Percentiles rank a stretch among this genome's conserved stretches.
Evolutionary conservation across 2,888 invertebrate genomes (phyloP).

Genomic region (Drosophila robusta): DNA sequence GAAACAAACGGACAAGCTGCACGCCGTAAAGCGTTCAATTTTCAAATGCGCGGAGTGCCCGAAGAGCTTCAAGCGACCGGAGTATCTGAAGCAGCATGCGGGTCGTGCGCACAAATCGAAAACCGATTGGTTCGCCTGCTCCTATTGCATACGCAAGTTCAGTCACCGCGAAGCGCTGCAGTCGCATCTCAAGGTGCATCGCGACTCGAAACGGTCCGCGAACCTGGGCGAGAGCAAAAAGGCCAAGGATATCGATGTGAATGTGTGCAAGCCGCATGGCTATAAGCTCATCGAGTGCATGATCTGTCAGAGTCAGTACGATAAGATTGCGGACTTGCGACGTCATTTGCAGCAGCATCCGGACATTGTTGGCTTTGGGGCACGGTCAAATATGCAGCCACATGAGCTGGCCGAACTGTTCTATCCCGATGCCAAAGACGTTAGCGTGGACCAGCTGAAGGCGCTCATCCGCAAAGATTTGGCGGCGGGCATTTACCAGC

Average conservation of each 20-base stretch:
- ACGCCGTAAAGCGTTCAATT: conserved; percentile 37
- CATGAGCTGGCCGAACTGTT: conserved; percentile 72
- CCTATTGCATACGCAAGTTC: conserved; percentile 73
- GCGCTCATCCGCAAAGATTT: conserved; percentile 69
- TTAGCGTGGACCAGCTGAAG: conserved; percentile 59
- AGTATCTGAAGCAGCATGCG: conserved; percentile 78
- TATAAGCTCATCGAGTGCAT: conserved; percentile 83
- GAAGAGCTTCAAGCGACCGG: conserved; percentile 77
- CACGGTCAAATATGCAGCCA: conserved; percentile 46
- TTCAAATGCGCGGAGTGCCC: conserved; percentile 77
- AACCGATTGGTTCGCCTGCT: conserved; percentile 75
- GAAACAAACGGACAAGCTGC: conserved; percentile 35
- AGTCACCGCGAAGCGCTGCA: conserved; percentile 73
- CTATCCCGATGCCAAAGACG: conserved; percentile 72
- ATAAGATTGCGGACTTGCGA: conserved; percentile 79
- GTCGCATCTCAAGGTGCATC: conserved; percentile 77
- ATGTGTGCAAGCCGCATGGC: conserved; percentile 82
- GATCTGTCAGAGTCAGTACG: conserved; percentile 83
- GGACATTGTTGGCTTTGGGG: conserved; percentile 60
- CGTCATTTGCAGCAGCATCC: conserved; percentile 81
- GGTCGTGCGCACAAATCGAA: conserved; percentile 66
- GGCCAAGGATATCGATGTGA: conserved; percentile 68
- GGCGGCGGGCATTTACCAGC: conserved; percentile 65
- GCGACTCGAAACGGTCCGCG: conserved; percentile 77
- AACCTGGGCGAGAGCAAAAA: conserved; percentile 66